Evolutionary conservation across 2,888 invertebrate genomes (phyloP), one percentile per base, ranked within the genome.

Genomic region (Allophyes oxyacanthae): DNA sequence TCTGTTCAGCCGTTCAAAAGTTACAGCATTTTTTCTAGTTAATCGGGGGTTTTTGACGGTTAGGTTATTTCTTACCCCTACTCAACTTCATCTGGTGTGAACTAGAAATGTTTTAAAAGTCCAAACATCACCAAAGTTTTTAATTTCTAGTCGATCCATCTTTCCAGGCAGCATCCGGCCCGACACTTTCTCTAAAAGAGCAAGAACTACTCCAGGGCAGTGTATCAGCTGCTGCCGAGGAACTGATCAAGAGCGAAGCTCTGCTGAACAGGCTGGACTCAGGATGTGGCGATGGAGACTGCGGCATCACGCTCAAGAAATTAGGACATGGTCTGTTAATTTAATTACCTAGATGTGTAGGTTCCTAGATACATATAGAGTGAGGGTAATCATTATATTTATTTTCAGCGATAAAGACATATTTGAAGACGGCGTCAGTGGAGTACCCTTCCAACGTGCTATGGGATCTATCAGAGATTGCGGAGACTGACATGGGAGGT

Each of bases 401-500:
- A 20, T 20, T 72, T 51, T 11, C 75, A 92, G 93, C 91, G 6
- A 81, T 89, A 6, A 69, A 86, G 4, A 68, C 77, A 0, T 91
- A 90, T 64, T 57, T 91, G 37, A 79, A 85, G 59, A 77, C 76
- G 0, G 83, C 88, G 0, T 82, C 86, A 0, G 30, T 89, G 54
- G 77, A 91, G 50, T 81, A 91, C 67, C 93, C 94, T 0, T 89
- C 92, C 0, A 85, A 84, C 10, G 84, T 95, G 7, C 72, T 95
- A 15, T 88, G 90, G 81, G 88, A 94, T 44, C 75, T 95, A 26
- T 95, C 96, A 0, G 94, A 94, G 65, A 90, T 96, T 6, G 95
- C 96, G 0, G 97, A 97, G 81, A 94, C 94, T 13, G 91, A 93
- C 42, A 96, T 97, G 95, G 97, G 97, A 0, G 97, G 98, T 0